Conservation (phyloP, 2,113 vertebrate species). For the Heterotis niloticus region DNA sequence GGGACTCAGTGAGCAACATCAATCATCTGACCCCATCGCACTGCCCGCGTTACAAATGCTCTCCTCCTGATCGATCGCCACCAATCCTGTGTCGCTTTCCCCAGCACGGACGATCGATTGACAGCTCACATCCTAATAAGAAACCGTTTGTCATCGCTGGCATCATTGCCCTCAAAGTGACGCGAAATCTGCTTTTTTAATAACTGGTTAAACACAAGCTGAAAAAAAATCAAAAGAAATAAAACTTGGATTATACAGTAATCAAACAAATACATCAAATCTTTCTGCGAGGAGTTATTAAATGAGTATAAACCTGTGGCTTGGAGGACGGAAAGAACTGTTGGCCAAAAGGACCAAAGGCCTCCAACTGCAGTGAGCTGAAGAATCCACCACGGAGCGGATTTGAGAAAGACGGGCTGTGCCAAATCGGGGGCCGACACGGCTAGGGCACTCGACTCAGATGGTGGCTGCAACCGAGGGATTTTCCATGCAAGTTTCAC, state of each 20-base stretch:
- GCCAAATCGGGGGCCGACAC: not conserved
- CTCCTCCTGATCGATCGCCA: not conserved
- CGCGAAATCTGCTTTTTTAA: not conserved
- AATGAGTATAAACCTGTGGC: conserved; percentile 12
- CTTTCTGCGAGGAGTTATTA: conserved; percentile 12
- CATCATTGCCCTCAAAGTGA: not conserved
- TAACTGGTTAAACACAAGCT: not conserved
- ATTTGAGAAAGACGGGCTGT: not conserved
- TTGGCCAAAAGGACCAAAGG: not conserved
- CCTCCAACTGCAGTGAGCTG: too few relatives aligned
- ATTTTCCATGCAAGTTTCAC: not conserved
- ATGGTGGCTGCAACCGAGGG: not conserved
- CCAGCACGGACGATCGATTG: not conserved
- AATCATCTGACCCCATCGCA: conserved; percentile 5
- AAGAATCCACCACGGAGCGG: too few relatives aligned
- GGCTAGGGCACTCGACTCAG: not conserved
- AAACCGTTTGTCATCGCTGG: not conserved
- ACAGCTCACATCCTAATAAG: not conserved
- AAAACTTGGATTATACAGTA: conserved; percentile 3
- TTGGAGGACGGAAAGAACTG: not conserved
- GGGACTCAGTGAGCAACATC: not conserved
- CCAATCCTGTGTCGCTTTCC: conserved; percentile 7
- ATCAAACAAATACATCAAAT: conserved; percentile 17
- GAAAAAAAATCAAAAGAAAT: not conserved
- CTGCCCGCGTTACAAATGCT: not conserved